These are phyloP conservation scores for Brevimyrus niger DNA, from an alignment of 2,113 vertebrate species.

Conservation along the genomic window DNA sequence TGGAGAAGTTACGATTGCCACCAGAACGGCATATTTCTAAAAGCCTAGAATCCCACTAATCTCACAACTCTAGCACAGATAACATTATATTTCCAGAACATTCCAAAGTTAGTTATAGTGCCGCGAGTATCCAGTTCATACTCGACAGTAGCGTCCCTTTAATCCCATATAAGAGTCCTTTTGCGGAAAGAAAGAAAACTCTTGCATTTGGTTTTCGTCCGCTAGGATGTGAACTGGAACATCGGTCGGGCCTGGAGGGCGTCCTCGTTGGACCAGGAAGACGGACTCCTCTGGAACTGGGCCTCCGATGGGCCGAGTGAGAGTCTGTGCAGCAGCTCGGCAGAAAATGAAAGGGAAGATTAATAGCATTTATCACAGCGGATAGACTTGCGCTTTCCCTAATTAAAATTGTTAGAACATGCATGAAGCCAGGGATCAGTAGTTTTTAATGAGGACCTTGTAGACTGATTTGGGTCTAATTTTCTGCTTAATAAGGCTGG, in stretches of 20 bases:
- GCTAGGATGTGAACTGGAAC: background rate
- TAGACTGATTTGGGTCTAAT: constrained; percentile 87
- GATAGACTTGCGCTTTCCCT: constrained; percentile 71
- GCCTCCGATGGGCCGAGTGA: constrained; percentile 37
- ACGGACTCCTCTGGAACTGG: constrained; percentile 22
- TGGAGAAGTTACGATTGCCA: background rate
- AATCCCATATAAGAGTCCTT: background rate
- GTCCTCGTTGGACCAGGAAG: constrained; percentile 1
- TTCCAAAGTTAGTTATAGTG: background rate
- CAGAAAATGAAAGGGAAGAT: constrained; percentile 78
- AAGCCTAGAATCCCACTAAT: background rate
- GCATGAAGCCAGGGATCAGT: constrained; percentile 79
- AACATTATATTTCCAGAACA: background rate
- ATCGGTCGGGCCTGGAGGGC: background rate
- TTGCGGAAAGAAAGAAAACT: background rate
- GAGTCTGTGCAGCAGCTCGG: constrained; percentile 47
- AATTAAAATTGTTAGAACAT: constrained; percentile 84
- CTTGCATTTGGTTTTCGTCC: background rate
- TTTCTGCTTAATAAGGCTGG: constrained; percentile 90
- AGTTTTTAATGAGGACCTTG: constrained; percentile 86
- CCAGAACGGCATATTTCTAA: background rate
- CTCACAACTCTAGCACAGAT: background rate
- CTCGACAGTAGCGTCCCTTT: background rate
- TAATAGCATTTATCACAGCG: constrained; percentile 81
- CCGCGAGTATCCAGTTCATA: background rate